Conservation (phyloP, 2,888 invertebrate genomes). For the Rotaria socialis region DNA sequence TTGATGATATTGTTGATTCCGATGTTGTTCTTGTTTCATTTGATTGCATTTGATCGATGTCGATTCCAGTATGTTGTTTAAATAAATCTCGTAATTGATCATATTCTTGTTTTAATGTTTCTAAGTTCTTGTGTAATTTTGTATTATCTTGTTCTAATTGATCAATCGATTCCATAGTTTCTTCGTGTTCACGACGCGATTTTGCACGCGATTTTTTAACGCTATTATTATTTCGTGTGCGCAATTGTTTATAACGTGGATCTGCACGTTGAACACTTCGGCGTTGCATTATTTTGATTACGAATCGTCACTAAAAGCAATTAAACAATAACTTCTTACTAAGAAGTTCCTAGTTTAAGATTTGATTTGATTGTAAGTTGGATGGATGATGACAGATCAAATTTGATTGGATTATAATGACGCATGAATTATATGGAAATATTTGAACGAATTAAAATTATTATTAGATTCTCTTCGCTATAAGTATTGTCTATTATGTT, state of each 20-base stretch:
- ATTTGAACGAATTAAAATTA: too few species aligned
- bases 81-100: neutral
- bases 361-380: too few species aligned
- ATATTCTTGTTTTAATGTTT: neutral
- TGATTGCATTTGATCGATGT: neutral
- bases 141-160: neutral
- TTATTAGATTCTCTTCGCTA: too few species aligned
- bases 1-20: too few species aligned
- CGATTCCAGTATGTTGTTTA: neutral
- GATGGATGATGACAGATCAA: neutral
- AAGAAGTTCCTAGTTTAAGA: too few species aligned
- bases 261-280: neutral
- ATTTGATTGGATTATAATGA: neutral
- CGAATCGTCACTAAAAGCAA: too few species aligned
- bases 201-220: neutral
- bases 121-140: neutral
- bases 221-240: neutral
- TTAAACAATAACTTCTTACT: too few species aligned
- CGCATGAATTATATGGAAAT: neutral
- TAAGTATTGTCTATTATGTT: too few species aligned
- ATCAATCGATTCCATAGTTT: neutral
- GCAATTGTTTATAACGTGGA: conserved; percentile 3
- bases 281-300: neutral
- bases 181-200: neutral
- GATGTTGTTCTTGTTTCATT: neutral